Evolutionary conservation across 2,888 invertebrate genomes (phyloP), one percentile per base, ranked within the genome.

Genomic region (Morpho helenor): DNA sequence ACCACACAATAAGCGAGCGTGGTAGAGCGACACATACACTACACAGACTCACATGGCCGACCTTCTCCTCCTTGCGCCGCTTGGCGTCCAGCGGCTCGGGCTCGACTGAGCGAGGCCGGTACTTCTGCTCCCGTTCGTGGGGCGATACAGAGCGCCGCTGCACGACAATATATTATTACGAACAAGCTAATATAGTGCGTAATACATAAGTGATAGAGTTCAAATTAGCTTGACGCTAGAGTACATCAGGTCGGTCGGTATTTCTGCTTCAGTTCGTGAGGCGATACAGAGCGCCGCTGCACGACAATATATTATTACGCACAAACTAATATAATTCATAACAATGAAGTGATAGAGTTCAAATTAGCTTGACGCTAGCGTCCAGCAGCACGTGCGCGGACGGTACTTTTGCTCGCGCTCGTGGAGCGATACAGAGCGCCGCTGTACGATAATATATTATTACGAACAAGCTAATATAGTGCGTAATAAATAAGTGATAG

Each of bases 71-170:
- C 86, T 96, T 96, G 79, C 96, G 91, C 68, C 95, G 93, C 79
- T 96, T 96, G 57, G 91, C 91, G 74, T 96, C 95, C 66, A 93
- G 90, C 5, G 92, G 84, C 77, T 96, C 96, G 42, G 94, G 92
- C 76, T 94, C 95, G 42, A 96, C 96, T 53, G 96, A 96, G 67
- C 96, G 93, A 61, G 95, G 92, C 59, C 96, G 93, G 87, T 96
- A 96, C 85, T 96, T 96, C 65, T 84, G 85, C 75, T 96, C 95
- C 63, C 95, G 89, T 77, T 95, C 96, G 67, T 94, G 94, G 5
- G 96, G 96, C 43, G 96, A 96, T 70, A 96, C 95, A 57, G 96
- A 96, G 74, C 95, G 95, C 73, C 95, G 92, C 94, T 95, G 91
- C 61, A 31, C 31, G 31, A 31, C 31, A 31, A 31, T 1, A 31